Evolutionary conservation across 2,888 invertebrate species (phyloP).

Genomic region (Lapara coniferarum): DNA sequence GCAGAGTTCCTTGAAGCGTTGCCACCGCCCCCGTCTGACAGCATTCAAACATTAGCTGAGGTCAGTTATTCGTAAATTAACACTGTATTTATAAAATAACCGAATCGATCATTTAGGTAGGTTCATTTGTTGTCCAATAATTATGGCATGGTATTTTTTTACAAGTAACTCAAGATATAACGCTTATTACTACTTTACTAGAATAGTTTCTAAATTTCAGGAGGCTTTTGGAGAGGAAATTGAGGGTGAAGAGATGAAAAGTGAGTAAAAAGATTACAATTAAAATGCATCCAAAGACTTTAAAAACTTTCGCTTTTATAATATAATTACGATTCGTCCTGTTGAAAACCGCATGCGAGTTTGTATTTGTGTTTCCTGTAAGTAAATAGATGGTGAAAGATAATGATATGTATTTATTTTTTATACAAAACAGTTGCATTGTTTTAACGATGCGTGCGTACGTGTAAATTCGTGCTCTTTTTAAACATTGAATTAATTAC

Average conservation of each 20-base stretch:
- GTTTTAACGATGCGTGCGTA: not conserved
- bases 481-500: not conserved
- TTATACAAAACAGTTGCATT: not conserved
- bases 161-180: too few species aligned
- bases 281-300: not conserved
- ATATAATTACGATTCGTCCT: not conserved
- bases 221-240: constrained; percentile 48
- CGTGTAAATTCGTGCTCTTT: not conserved
- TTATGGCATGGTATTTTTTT: not conserved
- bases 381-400: too few species aligned
- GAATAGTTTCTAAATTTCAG: constrained; percentile 39
- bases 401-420: not conserved
- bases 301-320: too few species aligned
- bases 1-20: constrained; percentile 58
- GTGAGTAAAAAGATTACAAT: constrained; percentile 40
- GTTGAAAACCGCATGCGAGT: not conserved
- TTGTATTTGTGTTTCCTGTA: not conserved
- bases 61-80: constrained; percentile 39
- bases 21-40: constrained; percentile 47
- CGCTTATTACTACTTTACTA: too few species aligned
- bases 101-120: too few species aligned
- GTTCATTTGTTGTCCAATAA: not conserved
- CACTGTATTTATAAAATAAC: not conserved
- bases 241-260: constrained; percentile 45
- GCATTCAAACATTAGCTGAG: constrained; percentile 40